Evolutionary conservation across 2,113 vertebrate genomes (phyloP), one percentile per base, ranked within the genome.

Genomic region (Chionomys nivalis): DNA sequence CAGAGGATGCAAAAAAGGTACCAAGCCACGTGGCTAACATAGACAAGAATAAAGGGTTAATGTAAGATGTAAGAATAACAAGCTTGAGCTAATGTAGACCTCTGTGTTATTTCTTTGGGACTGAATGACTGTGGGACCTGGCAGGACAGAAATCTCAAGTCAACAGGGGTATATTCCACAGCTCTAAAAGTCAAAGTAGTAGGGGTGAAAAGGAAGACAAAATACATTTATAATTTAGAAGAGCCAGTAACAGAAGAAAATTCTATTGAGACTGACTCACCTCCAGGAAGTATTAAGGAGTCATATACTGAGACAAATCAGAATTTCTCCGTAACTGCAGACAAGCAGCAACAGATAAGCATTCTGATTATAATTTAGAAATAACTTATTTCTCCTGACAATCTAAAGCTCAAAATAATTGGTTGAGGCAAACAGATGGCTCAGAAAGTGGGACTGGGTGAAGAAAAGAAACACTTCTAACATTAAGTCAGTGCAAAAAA

Each of bases 341-440:
- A 92, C 49, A 92, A 94, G 47, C 39, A 24, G 79, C 24, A 73
- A n/a, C 90, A 88, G 85, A 94, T 31, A 81, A n/a, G 63, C 85
- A 94, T 82, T 91, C 24, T 47, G 90, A 85, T 5, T 90, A 9
- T 87, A 91, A 83, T 94, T 92, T 63, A 83, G 68, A 96, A 96
- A 93, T 79, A 95, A 96, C 44, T 66, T 33, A 93, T 66, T 96
- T 96, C 39, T 87, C 76, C 61, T 87, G 39, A 93, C 52, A 73
- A 94, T 33, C 33, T 44, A 92, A 36, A 55, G 66, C 44, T 94
- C 82, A 95, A 94, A 63, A 89, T 96, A 94, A 90, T 55, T 91
- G 86, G 39, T 14, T 89, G 61, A 92, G 31, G 26, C 58, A 94
- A 92, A 96, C 63, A 58, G 95, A 76, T 90, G 66, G 77, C 8